A percentile compares a stretch with the other conserved stretches of the same genome.
phyloP scores from a whole-genome alignment of 2,113 vertebrate species.

The Sinocyclocheilus rhinocerous region DNA sequence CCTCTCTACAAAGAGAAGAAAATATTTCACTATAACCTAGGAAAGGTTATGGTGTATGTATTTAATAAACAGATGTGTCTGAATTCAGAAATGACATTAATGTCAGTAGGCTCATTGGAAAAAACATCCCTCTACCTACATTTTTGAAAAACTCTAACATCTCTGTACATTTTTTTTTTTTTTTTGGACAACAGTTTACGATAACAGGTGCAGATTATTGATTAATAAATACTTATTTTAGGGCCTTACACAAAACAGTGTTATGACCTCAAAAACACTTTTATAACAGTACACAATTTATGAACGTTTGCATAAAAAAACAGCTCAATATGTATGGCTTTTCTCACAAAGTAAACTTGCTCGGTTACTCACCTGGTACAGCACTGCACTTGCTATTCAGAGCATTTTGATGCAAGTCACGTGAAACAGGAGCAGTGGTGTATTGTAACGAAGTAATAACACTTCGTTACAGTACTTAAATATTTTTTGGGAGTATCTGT shows the following conservation, averaged over 20 bases:
- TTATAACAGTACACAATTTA: neutral
- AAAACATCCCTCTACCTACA: neutral
- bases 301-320: neutral
- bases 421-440: neutral
- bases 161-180: too few species aligned
- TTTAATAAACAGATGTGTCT: neutral
- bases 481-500: too few species aligned
- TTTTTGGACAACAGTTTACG: neutral
- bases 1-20: conserved; percentile 73
- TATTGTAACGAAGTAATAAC: too few species aligned
- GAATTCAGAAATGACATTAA: neutral
- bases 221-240: neutral
- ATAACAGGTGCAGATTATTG: neutral
- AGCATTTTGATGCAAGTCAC: too few species aligned
- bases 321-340: neutral
- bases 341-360: neutral
- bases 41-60: neutral
- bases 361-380: neutral
- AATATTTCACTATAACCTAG: conserved; percentile 20
- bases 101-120: neutral
- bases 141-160: neutral
- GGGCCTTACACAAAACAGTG: neutral
- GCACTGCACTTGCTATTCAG: neutral
- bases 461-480: too few species aligned
- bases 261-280: neutral